phyloP scores from a whole-genome alignment of 1,140 invertebrate species.

The Spodoptera frugiperda region DNA sequence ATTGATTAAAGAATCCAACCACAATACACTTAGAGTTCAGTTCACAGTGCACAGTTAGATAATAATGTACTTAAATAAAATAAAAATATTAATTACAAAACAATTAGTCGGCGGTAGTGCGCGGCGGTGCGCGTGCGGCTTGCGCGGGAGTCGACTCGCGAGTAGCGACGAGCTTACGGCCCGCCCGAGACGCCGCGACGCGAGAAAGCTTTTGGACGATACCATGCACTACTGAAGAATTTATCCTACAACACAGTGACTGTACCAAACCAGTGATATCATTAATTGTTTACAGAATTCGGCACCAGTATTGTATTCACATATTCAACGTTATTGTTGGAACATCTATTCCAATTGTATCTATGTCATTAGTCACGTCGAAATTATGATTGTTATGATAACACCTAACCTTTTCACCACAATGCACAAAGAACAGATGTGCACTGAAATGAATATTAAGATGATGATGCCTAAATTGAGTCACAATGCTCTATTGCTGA shows the following conservation, averaged over 20 bases:
- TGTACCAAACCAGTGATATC: neutral
- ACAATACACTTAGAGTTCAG: conserved; percentile 27
- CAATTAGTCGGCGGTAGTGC: neutral
- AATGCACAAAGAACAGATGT: too few relatives aligned
- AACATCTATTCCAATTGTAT: too few relatives aligned
- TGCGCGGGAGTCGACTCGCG: conserved; percentile 18
- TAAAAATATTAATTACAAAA: conserved; percentile 2
- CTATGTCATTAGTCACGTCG: too few relatives aligned
- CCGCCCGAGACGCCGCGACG: neutral
- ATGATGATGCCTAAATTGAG: too few relatives aligned
- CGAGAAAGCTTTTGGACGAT: conserved; percentile 52
- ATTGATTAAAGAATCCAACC: conserved; percentile 19
- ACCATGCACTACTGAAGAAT: conserved; percentile 36
- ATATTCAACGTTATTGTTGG: too few relatives aligned
- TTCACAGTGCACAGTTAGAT: conserved; percentile 17
- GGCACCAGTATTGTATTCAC: neutral
- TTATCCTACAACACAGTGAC: neutral
- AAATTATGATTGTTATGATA: too few relatives aligned
- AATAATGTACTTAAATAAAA: conserved; percentile 4
- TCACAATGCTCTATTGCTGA: too few relatives aligned
- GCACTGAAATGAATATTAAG: too few relatives aligned
- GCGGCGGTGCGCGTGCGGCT: conserved; percentile 19
- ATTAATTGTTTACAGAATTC: neutral
- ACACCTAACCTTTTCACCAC: too few relatives aligned
- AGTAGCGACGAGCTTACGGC: conserved; percentile 14